phyloP scores from a whole-genome alignment of 2,797 vertebrate genomes.

The Bradypus variegatus region DNA sequence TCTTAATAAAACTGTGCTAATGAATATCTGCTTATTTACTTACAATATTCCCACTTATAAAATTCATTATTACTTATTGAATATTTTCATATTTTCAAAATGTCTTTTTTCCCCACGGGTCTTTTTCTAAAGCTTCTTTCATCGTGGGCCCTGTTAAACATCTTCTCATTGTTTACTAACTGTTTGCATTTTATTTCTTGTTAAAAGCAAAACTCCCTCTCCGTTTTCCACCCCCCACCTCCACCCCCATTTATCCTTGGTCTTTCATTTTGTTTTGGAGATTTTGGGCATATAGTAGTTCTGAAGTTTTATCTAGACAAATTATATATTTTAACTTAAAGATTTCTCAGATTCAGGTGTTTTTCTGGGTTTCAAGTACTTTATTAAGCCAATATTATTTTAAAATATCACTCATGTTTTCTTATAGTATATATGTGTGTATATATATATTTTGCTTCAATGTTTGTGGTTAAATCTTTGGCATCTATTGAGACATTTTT shows the following conservation, averaged over 20 bases:
- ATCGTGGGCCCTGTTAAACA: neutral
- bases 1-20: neutral
- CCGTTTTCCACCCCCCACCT: too few relatives aligned
- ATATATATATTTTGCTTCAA: neutral
- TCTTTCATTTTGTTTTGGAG: conserved; percentile 2
- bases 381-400: neutral
- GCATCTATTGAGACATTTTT: neutral
- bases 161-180: neutral
- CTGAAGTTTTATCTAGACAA: conserved; percentile 2
- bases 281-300: neutral
- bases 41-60: conserved; percentile 4
- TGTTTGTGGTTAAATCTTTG: neutral
- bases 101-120: neutral
- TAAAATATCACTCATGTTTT: neutral
- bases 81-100: conserved; percentile 21
- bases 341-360: neutral
- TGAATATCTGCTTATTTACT: conserved; percentile 1
- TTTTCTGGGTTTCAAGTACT: neutral
- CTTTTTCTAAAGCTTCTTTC: neutral
- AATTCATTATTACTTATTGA: neutral
- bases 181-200: neutral
- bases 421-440: neutral
- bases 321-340: neutral
- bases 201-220: neutral
- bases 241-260: neutral